Evolutionary conservation across 2,113 vertebrate genomes (phyloP).

Genomic region (Anas platyrhynchos): DNA sequence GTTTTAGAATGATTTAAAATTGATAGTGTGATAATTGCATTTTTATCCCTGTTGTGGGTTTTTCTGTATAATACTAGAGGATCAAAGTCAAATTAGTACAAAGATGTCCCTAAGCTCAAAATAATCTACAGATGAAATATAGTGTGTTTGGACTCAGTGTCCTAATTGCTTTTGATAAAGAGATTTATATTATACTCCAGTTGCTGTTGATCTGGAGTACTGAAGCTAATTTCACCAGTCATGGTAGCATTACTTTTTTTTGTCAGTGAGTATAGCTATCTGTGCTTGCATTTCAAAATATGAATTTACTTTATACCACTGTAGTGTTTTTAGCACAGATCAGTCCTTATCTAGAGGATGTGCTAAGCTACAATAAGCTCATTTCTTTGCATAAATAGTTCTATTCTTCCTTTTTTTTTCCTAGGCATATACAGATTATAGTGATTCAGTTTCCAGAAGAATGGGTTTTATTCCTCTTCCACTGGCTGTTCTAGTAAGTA

Average conservation of each 20-base stretch:
- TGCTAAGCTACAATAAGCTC: slow-evolving; percentile 12
- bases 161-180: slow-evolving; percentile 41
- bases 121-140: background rate
- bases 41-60: background rate
- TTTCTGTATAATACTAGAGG: background rate
- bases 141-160: background rate
- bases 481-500: slow-evolving; percentile 90
- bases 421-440: slow-evolving; percentile 98
- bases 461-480: slow-evolving; percentile 99
- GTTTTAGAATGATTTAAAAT: background rate
- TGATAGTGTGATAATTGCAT: background rate
- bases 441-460: slow-evolving; percentile 94
- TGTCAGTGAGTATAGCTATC: background rate
- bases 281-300: slow-evolving; percentile 23
- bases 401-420: background rate
- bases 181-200: background rate
- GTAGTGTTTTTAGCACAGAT: background rate
- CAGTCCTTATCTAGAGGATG: background rate
- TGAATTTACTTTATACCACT: background rate
- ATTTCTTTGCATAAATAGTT: background rate
- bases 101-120: background rate
- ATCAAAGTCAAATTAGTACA: slow-evolving; percentile 9
- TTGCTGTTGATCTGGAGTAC: background rate
- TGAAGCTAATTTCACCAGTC: slow-evolving; percentile 31
- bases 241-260: background rate